These are phyloP conservation scores for Siphamia tubifer DNA, from an alignment of 2,113 vertebrate genomes.

Conservation along the genomic window DNA sequence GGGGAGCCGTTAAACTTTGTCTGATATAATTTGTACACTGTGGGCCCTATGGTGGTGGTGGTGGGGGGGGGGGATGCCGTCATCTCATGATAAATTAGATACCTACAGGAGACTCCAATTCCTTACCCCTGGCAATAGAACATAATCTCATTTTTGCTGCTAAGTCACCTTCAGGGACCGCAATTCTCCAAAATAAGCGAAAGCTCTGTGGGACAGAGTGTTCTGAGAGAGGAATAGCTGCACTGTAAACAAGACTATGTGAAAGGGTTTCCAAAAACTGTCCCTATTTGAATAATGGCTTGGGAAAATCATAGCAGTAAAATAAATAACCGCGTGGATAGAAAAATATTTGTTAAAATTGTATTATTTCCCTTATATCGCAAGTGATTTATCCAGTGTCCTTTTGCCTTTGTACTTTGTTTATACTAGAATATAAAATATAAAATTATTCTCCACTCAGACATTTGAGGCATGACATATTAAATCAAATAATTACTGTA, in stretches of 20 bases:
- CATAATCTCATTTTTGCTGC: slow-evolving; percentile 80
- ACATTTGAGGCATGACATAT: no score
- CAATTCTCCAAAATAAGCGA: slow-evolving; percentile 72
- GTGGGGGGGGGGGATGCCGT: slow-evolving; percentile 49
- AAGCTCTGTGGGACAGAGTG: slow-evolving; percentile 63
- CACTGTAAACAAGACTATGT: slow-evolving; percentile 64
- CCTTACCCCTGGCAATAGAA: slow-evolving; percentile 76
- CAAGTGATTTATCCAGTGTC: neutral
- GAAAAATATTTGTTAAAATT: slow-evolving; percentile 6
- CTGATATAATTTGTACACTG: slow-evolving; percentile 73
- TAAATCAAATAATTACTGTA: no score
- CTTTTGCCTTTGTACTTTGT: slow-evolving; percentile 30
- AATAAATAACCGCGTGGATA: neutral
- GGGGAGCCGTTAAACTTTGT: slow-evolving; percentile 69
- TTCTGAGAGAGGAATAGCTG: slow-evolving; percentile 59
- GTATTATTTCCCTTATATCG: slow-evolving; percentile 1
- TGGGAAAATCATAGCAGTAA: neutral
- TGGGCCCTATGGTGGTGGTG: slow-evolving; percentile 42
- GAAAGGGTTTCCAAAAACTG: slow-evolving; percentile 48
- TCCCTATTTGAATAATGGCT: slow-evolving; percentile 61
- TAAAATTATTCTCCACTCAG: neutral
- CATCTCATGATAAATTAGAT: slow-evolving; percentile 78
- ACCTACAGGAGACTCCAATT: slow-evolving; percentile 74
- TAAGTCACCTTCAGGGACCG: slow-evolving; percentile 80
- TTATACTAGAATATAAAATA: slow-evolving; percentile 1